A percentile compares a stretch with the other conserved stretches of the same genome.
These are phyloP conservation scores for Serripes groenlandicus DNA, from an alignment of 2,888 invertebrate genomes.

Conservation along the genomic window DNA sequence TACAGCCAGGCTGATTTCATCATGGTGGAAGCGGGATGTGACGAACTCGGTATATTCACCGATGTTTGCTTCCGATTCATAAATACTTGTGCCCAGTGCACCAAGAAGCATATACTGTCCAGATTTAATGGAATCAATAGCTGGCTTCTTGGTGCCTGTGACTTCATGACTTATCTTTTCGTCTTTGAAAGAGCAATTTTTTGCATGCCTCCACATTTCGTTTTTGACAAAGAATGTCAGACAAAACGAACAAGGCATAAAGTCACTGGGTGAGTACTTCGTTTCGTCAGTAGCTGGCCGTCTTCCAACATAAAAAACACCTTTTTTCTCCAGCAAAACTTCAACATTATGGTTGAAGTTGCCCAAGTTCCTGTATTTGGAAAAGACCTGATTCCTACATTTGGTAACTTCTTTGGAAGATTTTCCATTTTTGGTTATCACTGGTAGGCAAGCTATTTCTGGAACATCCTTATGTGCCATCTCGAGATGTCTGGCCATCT, in stretches of 20 bases:
- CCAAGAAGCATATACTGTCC: background rate
- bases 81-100: background rate
- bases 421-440: too few relatives aligned
- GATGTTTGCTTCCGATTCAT: background rate
- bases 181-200: background rate
- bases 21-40: background rate
- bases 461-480: too few relatives aligned
- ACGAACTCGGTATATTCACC: background rate
- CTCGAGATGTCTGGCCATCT: too few relatives aligned
- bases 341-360: too few relatives aligned
- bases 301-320: too few relatives aligned
- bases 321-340: too few relatives aligned
- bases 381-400: too few relatives aligned
- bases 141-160: background rate
- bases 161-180: background rate
- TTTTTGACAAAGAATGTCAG: slow-evolving; percentile 6
- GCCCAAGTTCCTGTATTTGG: too few relatives aligned
- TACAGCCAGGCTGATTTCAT: slow-evolving; percentile 3
- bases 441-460: too few relatives aligned
- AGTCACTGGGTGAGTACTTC: background rate
- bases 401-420: too few relatives aligned
- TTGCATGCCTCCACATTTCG: slow-evolving; percentile 6
- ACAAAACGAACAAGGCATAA: background rate
- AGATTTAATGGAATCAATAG: background rate
- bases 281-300: background rate